A percentile compares a stretch with the other conserved stretches of the same genome.
Conservation (phyloP, 1,140 invertebrate genomes). For the Melitaea cinxia region DNA sequence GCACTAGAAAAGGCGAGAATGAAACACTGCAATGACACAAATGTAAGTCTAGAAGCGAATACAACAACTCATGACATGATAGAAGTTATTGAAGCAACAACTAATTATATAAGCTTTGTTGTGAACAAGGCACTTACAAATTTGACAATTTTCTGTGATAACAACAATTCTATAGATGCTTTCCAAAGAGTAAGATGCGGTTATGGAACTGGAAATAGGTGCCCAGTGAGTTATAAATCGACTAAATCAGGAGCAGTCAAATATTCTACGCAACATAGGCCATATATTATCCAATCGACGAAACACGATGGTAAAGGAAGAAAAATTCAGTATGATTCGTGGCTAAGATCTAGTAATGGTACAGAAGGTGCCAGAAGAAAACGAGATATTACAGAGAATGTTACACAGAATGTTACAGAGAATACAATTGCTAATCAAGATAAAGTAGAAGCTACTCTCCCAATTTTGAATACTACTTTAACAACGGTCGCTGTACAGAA, state of each 20-base stretch:
- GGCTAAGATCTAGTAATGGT: constrained; percentile 33
- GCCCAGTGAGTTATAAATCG: constrained; percentile 39
- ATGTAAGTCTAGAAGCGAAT: constrained; percentile 9
- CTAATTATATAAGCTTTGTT: constrained; percentile 42
- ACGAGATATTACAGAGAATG: constrained; percentile 10
- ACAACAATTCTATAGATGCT: constrained; percentile 37
- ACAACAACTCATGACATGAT: constrained; percentile 35
- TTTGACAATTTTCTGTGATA: constrained; percentile 51
- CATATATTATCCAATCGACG: constrained; percentile 44
- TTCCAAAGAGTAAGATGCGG: constrained; percentile 43
- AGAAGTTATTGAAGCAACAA: constrained; percentile 42
- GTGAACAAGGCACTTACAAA: constrained; percentile 46
- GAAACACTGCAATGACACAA: constrained; percentile 54
- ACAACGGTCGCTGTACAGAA: constrained; percentile 21
- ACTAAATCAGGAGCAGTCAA: constrained; percentile 47
- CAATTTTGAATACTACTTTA: constrained; percentile 6
- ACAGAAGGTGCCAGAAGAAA: constrained; percentile 13
- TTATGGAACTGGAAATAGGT: constrained; percentile 25
- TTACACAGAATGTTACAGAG: neutral
- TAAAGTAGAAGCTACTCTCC: neutral
- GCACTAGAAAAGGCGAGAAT: constrained; percentile 51
- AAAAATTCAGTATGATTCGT: constrained; percentile 19
- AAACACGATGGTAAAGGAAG: constrained; percentile 38
- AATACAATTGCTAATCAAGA: neutral
- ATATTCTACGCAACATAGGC: constrained; percentile 59